These are phyloP conservation scores for Tiliqua scincoides DNA, from an alignment of 2,113 vertebrate genomes.

Conservation along the genomic window DNA sequence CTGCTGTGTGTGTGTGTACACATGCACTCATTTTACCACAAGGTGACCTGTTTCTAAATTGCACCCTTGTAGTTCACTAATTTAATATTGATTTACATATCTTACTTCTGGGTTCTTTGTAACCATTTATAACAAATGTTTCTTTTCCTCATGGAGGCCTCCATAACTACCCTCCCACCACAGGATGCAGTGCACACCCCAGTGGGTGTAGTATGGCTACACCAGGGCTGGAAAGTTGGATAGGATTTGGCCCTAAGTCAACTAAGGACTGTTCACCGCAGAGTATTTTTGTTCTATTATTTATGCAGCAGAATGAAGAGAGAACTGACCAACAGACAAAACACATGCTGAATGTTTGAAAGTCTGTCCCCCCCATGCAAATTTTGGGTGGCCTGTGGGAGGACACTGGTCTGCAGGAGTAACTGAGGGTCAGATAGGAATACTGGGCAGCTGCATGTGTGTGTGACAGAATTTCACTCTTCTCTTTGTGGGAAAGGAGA, in stretches of 20 bases:
- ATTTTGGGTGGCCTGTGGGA: no score
- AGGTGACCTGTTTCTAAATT: constrained; percentile 3
- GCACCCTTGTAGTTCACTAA: constrained; percentile 10
- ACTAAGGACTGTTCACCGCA: background rate
- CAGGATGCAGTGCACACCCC: no score
- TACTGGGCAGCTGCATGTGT: no score
- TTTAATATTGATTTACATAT: constrained; percentile 33
- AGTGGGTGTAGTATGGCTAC: no score
- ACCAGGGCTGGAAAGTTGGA: no score
- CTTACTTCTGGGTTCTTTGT: background rate
- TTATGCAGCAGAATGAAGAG: background rate
- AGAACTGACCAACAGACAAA: background rate
- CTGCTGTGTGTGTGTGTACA: background rate
- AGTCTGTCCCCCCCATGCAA: background rate
- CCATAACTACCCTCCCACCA: no score
- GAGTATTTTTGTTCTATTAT: background rate
- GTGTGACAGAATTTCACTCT: no score
- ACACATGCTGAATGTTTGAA: background rate
- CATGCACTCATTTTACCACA: background rate
- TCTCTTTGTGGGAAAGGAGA: no score
- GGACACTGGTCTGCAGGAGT: no score
- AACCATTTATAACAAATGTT: background rate
- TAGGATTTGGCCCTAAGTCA: no score
- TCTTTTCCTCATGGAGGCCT: no score
- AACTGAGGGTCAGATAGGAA: no score